Evolutionary conservation across 2,888 invertebrate genomes (phyloP).

Genomic region (Brachyptera risi): DNA sequence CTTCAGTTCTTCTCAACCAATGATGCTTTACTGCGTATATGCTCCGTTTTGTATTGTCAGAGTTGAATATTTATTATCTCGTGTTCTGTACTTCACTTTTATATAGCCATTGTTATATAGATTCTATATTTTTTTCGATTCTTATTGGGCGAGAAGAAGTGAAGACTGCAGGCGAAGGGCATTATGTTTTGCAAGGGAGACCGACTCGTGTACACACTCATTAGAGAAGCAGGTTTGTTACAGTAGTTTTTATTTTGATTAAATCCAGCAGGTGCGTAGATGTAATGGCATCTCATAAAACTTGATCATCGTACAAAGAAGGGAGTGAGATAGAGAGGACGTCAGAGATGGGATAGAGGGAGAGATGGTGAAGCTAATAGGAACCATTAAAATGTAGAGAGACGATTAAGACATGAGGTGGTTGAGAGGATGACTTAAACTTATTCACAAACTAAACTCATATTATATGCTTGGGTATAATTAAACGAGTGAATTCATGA

Average conservation of each 20-base stretch:
- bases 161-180: no score
- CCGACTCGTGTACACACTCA: no score
- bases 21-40: no score
- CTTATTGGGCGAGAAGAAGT: no score
- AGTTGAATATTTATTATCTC: no score
- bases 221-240: neutral
- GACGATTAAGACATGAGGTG: neutral
- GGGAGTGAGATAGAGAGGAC: neutral
- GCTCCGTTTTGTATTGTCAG: no score
- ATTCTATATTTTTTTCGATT: no score
- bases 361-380: neutral
- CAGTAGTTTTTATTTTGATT: neutral
- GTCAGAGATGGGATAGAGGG: neutral
- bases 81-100: no score
- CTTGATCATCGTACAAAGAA: neutral
- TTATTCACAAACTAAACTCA: neutral
- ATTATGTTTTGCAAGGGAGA: no score
- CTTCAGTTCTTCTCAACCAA: no score
- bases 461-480: no score
- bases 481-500: neutral
- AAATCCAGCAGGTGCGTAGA: slow-evolving; percentile 8
- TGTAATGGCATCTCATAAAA: neutral
- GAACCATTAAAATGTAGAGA: neutral
- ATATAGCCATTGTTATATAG: no score
- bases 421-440: neutral